These are phyloP conservation scores for Ornithoptera alexandrae DNA, from an alignment of 2,888 invertebrate genomes.

Conservation along the genomic window DNA sequence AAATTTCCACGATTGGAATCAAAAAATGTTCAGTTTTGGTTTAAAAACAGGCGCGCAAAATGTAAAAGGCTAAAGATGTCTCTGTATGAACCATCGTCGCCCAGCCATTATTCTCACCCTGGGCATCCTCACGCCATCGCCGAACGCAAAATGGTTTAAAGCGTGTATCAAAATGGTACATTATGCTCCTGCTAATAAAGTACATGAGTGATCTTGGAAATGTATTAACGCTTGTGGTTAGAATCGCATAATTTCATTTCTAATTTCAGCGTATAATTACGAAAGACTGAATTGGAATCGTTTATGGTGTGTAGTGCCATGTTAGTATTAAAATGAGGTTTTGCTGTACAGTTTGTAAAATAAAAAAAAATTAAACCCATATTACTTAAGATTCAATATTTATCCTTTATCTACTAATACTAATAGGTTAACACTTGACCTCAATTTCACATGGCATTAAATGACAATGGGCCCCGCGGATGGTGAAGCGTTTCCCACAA, in stretches of 20 bases:
- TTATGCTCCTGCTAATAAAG: conserved; percentile 24
- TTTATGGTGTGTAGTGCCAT: conserved; percentile 76
- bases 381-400: conserved; percentile 7
- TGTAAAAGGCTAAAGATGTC: conserved; percentile 97
- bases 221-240: conserved; percentile 32
- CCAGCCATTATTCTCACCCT: conserved; percentile 81
- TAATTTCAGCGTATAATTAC: conserved; percentile 46
- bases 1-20: conserved; percentile 99
- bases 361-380: conserved; percentile 41
- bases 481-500: too few relatives aligned
- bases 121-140: conserved; percentile 77
- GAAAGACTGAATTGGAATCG: conserved; percentile 73
- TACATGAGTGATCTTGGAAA: conserved; percentile 29
- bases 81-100: conserved; percentile 86
- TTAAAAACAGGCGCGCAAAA: conserved; percentile 98
- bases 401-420: background rate
- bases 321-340: conserved; percentile 66
- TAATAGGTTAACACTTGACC: background rate
- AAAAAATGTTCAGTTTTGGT: conserved; percentile 99
- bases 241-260: conserved; percentile 39
- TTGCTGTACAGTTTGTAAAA: conserved; percentile 55
- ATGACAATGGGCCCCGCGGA: too few relatives aligned
- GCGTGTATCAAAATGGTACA: conserved; percentile 33
- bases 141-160: conserved; percentile 64
- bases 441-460: too few relatives aligned